Percentiles rank a stretch among this genome's conserved stretches.
Evolutionary conservation across 2,797 vertebrate species (phyloP).

Genomic region (Megalops cyprinoides): DNA sequence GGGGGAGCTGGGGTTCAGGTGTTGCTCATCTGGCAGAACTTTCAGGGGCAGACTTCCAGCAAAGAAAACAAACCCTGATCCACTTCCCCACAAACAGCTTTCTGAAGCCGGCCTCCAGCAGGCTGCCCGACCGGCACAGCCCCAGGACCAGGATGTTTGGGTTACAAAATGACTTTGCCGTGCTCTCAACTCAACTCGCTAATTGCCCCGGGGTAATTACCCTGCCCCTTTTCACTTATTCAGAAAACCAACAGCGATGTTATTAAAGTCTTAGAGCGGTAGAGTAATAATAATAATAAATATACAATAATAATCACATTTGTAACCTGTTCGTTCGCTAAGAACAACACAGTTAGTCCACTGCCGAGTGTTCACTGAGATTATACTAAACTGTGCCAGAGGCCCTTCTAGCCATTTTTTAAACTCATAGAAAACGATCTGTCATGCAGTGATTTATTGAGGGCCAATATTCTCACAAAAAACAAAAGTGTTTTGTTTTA

Average conservation of each 20-base stretch:
- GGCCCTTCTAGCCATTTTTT: background rate
- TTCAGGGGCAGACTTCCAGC: slow-evolving; percentile 62
- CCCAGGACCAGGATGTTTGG: slow-evolving; percentile 79
- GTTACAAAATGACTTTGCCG: slow-evolving; percentile 79
- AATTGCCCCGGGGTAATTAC: slow-evolving; percentile 79
- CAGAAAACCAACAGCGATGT: slow-evolving; percentile 58
- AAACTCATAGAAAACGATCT: background rate
- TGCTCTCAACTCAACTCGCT: slow-evolving; percentile 68
- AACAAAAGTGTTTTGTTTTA: background rate
- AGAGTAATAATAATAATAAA: slow-evolving; percentile 25
- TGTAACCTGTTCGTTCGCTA: background rate
- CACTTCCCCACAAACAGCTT: slow-evolving; percentile 65
- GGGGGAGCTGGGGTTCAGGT: slow-evolving; percentile 60
- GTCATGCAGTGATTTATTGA: slow-evolving; percentile 16
- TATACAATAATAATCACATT: slow-evolving; percentile 30
- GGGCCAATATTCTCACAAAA: background rate
- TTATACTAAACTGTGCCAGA: background rate
- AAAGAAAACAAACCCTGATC: slow-evolving; percentile 75
- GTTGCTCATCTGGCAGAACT: slow-evolving; percentile 75
- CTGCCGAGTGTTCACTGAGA: background rate
- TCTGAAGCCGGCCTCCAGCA: slow-evolving; percentile 59
- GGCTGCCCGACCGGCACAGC: slow-evolving; percentile 64
- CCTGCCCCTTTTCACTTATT: slow-evolving; percentile 70
- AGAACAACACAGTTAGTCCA: background rate
- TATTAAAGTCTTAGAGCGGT: slow-evolving; percentile 51